Conservation (phyloP, 2,113 vertebrate species). For the Pardalotus punctatus region DNA sequence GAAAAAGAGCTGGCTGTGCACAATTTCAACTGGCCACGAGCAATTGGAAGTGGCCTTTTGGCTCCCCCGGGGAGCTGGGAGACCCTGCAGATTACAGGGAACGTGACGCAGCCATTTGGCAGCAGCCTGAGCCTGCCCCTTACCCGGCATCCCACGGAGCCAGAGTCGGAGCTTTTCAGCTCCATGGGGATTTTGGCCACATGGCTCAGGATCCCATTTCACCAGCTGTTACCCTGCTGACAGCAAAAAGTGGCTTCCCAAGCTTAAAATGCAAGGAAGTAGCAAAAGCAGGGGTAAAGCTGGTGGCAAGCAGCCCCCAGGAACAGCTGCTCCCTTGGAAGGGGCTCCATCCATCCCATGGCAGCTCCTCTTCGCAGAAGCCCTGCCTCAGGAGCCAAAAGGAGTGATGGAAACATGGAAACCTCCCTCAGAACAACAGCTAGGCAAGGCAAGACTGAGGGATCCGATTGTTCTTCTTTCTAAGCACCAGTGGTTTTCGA, state of each 20-base stretch:
- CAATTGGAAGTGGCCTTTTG: background rate
- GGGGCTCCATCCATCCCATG: fast-evolving
- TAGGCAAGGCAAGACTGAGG: background rate
- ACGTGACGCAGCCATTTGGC: background rate
- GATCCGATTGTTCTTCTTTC: background rate
- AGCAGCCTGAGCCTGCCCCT: background rate
- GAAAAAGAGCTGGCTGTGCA: background rate
- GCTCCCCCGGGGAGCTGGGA: background rate
- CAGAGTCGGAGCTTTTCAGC: background rate
- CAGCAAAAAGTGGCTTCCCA: background rate
- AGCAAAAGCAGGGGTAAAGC: background rate
- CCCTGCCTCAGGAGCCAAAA: background rate
- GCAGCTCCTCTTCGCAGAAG: background rate
- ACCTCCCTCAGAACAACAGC: background rate
- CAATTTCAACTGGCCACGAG: background rate
- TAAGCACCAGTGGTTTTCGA: background rate
- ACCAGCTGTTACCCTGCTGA: background rate
- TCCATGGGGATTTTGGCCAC: background rate
- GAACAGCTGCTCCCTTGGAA: background rate
- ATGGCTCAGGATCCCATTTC: background rate
- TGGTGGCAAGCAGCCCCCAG: fast-evolving
- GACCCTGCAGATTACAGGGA: background rate
- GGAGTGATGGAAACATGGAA: background rate
- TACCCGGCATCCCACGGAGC: background rate
- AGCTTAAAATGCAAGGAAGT: background rate